Conservation (phyloP, 2,888 invertebrate species). For the Sympetrum striolatum region DNA sequence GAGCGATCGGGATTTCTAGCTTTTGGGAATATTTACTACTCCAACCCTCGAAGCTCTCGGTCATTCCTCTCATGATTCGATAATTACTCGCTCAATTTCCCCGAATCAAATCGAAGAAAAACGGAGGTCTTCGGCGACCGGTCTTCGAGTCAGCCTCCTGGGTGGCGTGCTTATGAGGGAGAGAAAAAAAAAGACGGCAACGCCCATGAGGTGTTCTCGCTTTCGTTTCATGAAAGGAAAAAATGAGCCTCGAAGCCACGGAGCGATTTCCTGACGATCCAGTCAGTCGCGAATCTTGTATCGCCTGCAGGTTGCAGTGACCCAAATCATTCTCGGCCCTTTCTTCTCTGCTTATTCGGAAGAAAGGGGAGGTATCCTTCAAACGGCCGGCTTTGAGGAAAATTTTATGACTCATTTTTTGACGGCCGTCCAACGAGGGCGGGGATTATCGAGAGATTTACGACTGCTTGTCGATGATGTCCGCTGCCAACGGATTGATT, state of each 20-base stretch:
- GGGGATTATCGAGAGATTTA: not conserved
- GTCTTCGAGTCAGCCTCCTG: not conserved
- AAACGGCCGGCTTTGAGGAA: not conserved
- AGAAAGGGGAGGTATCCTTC: not conserved
- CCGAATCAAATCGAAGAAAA: not conserved
- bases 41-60: not conserved
- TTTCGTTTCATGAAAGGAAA: not conserved
- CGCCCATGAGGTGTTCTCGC: not conserved
- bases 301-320: constrained; percentile 23
- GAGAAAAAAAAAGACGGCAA: not conserved
- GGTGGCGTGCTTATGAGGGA: not conserved
- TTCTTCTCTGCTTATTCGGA: not conserved
- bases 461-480: not conserved
- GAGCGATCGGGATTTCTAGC: not conserved
- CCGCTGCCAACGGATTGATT: too few relatives aligned
- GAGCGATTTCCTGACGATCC: not conserved
- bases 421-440: not conserved
- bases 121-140: not conserved
- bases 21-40: not conserved
- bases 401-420: not conserved
- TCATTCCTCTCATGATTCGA: too few relatives aligned
- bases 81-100: not conserved
- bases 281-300: not conserved
- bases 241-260: not conserved
- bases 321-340: constrained; percentile 1